phyloP scores from a whole-genome alignment of 2,113 vertebrate genomes.

The Chaetops frenatus region DNA sequence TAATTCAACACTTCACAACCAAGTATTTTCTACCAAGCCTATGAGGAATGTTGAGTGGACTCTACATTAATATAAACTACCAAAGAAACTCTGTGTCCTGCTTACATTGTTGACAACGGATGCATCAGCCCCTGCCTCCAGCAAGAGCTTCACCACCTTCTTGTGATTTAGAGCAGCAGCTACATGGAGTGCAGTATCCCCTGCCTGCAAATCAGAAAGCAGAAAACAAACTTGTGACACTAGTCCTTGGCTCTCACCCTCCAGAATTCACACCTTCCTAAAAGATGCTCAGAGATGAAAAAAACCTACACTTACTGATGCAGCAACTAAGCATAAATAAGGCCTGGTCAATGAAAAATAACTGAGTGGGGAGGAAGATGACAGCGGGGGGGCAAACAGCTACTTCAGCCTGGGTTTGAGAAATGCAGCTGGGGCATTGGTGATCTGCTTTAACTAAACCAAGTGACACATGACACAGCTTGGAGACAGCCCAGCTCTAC shows the following conservation, averaged over 20 bases:
- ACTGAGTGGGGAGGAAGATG: not conserved
- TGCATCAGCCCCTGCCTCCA: conserved; percentile 89
- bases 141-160: conserved; percentile 87
- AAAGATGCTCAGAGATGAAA: not conserved
- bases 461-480: not conserved
- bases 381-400: not conserved
- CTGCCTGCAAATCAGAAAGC: conserved; percentile 73
- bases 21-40: not conserved
- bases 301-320: not conserved
- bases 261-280: not conserved
- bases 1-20: not conserved
- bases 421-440: not conserved
- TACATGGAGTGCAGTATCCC: conserved; percentile 89
- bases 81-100: not conserved
- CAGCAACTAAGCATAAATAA: not conserved
- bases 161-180: conserved; percentile 92
- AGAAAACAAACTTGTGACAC: conserved; percentile 5
- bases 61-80: not conserved
- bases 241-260: not conserved
- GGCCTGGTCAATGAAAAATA: not conserved
- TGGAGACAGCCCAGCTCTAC: not conserved
- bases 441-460: not conserved
- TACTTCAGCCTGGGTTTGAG: not conserved
- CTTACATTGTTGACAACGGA: conserved; percentile 86
- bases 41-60: not conserved